Evolutionary conservation across 2,113 vertebrate genomes (phyloP).

Genomic region (rabbit (Oryctolagus cuniculus)): mOryCun1.1 NC_091436.1:97137001-97137500

Average conservation of each 20-base stretch:
- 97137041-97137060: slow-evolving; percentile 57
- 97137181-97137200: slow-evolving; percentile 48
- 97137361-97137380: slow-evolving; percentile 76
- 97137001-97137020: slow-evolving; percentile 61
- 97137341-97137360: slow-evolving; percentile 68
- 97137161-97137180: slow-evolving; percentile 59
- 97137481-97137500: slow-evolving; percentile 7
- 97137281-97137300: background rate
- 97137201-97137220: slow-evolving; percentile 13
- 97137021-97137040: slow-evolving; percentile 1
- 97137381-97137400: slow-evolving; percentile 79
- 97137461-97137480: slow-evolving; percentile 68
- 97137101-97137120: slow-evolving; percentile 16
- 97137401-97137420: slow-evolving; percentile 81
- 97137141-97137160: slow-evolving; percentile 73
- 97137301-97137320: slow-evolving; percentile 74
- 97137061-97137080: slow-evolving; percentile 57
- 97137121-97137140: slow-evolving; percentile 51
- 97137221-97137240: slow-evolving; percentile 54
- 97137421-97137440: slow-evolving; percentile 70
- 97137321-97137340: slow-evolving; percentile 67
- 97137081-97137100: slow-evolving; percentile 46
- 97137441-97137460: slow-evolving; percentile 64
- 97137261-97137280: slow-evolving; percentile 32
- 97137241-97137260: slow-evolving; percentile 38